Base-by-base conservation (phyloP, 37 sponge, comb jelly and placozoan species). In the Haliclona indistincta region DNA sequence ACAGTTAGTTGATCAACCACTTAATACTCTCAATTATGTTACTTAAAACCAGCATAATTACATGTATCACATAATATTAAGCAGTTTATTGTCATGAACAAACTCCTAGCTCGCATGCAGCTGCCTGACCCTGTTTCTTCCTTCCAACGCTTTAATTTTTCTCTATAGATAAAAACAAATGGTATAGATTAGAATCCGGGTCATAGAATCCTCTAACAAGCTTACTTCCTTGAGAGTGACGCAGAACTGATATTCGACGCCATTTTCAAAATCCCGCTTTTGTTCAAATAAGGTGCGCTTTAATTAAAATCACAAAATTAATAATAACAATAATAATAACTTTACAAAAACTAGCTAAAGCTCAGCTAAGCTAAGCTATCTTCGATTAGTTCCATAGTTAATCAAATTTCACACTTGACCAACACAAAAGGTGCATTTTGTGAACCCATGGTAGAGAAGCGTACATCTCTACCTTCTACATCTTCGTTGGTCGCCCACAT, bases 101-200 rank as follows among this genome's bases (percentile, higher is more conserved):
- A n/a, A n/a, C n/a, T n/a, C n/a, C n/a, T n/a, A n/a, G n/a, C n/a
- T n/a, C n/a, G n/a, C n/a, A n/a, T n/a, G n/a, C n/a, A n/a, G n/a
- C n/a, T n/a, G n/a, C n/a, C n/a, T n/a, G n/a, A 84, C 84, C 84
- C 84, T 26, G 23, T 76, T 36, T 70, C 33, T 10, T 49, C 43
- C 30, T 78, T 76, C 84, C 84, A 84, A 29, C 0, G 33, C 26
- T 77, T 70, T 34, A 84, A 40, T 51, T 70, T 69, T 61, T 68
- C 65, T 35, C 84, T 77, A 56, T 49, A 64, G 26, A 1, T 32
- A 22, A 51, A 3, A 68, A 25, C 3, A 43, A 6, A 43, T 25
- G 8, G 38, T 29, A 8, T n/a, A n/a, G n/a, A n/a, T n/a, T n/a
- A n/a, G n/a, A n/a, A n/a, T n/a, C n/a, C n/a, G n/a, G n/a, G n/a